Base-by-base conservation (phyloP, 2,113 vertebrate genomes). In the Triplophysa tibetana region DNA sequence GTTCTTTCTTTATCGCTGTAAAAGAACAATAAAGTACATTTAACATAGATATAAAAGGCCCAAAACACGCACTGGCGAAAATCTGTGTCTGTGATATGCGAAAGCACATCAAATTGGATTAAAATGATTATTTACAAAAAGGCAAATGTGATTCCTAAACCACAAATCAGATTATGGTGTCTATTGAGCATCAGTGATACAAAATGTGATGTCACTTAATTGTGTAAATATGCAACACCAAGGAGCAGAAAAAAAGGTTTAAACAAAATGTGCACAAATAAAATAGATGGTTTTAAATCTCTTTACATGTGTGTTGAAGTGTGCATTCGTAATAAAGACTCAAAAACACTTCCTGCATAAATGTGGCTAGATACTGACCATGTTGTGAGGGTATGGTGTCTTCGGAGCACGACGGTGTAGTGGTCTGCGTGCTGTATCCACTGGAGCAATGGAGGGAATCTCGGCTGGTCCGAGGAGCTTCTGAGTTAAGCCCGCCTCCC, bases 391-490 rank as follows among this genome's bases (percentile, higher is more conserved):
- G 93, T 33, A 95, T 94, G 78, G 94, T 93, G 88, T 95, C 94
- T 83, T 95, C 93, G 0, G 94, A 95, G 88, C 94, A 95, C 83
- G 93, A 94, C 2, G 93, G 94, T 21, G 94, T 94, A 82, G 93
- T 94, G 43, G 93, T 95, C 89, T 95, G 94, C 2, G 94, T 95
- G 90, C 93, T 95, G 90, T 94, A 95, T 24, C 94, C 94, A 0
- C 92, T 94, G 73, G 94, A 95, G 64, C 94, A 95, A 85, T 95
- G 94, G 75, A 95, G 90, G 8, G 93, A 95, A 83, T 94, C 94
- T 24, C 91, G 87, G 86, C 94, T 95, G 88, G 88, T 91, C 56
- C 91, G 89, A 1, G 87, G 88, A 7, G 89, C 87, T 8, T 93
- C 92, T 0, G 90, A 86, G 64, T 86, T 91, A 65, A 93, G 77